Evolutionary conservation across 2,797 vertebrate species (phyloP).

Genomic region (Sternarchorhynchus goeldii): DNA sequence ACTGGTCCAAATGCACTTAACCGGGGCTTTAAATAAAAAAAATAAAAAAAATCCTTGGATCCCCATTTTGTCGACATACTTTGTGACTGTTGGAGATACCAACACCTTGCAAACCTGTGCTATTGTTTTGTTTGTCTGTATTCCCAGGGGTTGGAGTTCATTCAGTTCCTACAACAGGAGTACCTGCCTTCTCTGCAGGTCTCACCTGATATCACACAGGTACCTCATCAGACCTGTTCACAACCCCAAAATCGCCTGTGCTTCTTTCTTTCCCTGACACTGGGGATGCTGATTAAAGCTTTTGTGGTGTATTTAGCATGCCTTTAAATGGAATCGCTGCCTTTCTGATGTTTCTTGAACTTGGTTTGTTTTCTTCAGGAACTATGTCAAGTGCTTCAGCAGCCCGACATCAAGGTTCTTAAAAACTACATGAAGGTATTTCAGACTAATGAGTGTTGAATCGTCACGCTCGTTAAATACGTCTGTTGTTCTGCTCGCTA

Average conservation of each 20-base stretch:
- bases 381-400: constrained; percentile 95
- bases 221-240: constrained; percentile 58
- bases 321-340: neutral
- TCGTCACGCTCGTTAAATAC: neutral
- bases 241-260: neutral
- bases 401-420: constrained; percentile 94
- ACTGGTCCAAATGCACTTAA: too few relatives aligned
- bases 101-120: too few relatives aligned
- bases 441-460: neutral
- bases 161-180: constrained; percentile 95
- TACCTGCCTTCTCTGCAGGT: constrained; percentile 96
- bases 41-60: too few relatives aligned
- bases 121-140: neutral
- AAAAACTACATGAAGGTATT: constrained; percentile 98
- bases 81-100: too few relatives aligned
- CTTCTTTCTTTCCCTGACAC: neutral
- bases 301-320: too few relatives aligned
- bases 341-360: too few relatives aligned
- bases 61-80: too few relatives aligned
- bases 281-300: neutral
- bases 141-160: constrained; percentile 88
- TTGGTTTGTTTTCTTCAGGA: constrained; percentile 74
- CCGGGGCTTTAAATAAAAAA: too few relatives aligned
- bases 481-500: too few relatives aligned
- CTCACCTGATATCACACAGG: constrained; percentile 94